phyloP scores from a whole-genome alignment of 2,888 invertebrate species.

The Ochropleura leucogaster region DNA sequence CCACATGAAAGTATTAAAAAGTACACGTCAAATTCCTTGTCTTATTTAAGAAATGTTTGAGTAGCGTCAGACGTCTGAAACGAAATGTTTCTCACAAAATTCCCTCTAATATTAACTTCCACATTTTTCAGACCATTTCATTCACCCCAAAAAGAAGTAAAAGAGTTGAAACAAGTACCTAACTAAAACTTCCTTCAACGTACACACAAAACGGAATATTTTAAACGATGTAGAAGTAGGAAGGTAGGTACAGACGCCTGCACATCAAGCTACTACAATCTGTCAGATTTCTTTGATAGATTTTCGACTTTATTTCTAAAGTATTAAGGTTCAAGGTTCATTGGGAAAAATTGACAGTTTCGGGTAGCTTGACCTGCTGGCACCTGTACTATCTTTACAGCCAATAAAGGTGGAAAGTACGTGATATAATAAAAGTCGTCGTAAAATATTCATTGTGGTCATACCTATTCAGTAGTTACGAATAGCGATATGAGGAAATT shows the following conservation, averaged over 20 bases:
- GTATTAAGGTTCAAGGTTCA: too few relatives aligned
- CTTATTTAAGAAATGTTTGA: slow-evolving; percentile 3
- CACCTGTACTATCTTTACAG: slow-evolving; percentile 53
- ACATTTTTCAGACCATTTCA: slow-evolving; percentile 28
- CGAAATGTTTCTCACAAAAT: slow-evolving; percentile 22
- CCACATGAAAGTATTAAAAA: neutral
- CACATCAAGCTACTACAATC: too few relatives aligned
- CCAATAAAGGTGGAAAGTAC: slow-evolving; percentile 53
- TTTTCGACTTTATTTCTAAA: too few relatives aligned
- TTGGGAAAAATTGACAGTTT: too few relatives aligned
- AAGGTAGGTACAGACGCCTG: too few relatives aligned
- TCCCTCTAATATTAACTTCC: slow-evolving; percentile 16
- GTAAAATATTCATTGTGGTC: slow-evolving; percentile 62
- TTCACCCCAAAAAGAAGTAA: slow-evolving; percentile 34
- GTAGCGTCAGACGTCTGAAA: slow-evolving; percentile 16
- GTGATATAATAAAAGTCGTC: slow-evolving; percentile 54
- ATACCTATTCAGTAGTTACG: slow-evolving; percentile 50
- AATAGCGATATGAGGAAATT: slow-evolving; percentile 49
- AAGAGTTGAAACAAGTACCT: slow-evolving; percentile 31
- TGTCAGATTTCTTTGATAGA: too few relatives aligned
- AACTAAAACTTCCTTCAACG: slow-evolving; percentile 35
- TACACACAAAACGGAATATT: slow-evolving; percentile 38
- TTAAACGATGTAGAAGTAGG: slow-evolving; percentile 15
- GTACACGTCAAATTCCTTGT: neutral
- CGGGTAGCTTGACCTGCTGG: too few relatives aligned